phyloP scores from a whole-genome alignment of 1,140 invertebrate species.

The Aphaenogaster rudis region DNA sequence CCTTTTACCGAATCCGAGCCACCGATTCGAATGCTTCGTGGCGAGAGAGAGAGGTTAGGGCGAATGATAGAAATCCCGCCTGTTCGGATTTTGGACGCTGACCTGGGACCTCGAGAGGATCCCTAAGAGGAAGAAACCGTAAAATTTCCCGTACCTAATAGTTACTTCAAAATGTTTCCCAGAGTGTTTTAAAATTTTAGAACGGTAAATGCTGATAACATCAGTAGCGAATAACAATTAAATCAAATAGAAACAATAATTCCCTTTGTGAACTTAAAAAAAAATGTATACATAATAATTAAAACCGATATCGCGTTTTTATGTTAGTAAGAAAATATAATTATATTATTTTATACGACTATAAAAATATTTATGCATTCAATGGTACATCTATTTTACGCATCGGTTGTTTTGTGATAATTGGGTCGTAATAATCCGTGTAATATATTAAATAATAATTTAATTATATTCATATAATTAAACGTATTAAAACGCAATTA shows the following conservation, averaged over 20 bases:
- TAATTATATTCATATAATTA: not conserved
- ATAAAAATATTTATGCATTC: not conserved
- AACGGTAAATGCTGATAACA: not conserved
- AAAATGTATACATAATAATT: not conserved
- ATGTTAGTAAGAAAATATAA: not conserved
- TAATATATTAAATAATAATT: conserved; percentile 35
- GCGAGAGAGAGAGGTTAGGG: conserved; percentile 34
- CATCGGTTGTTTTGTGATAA: conserved; percentile 32
- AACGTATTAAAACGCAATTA: not conserved
- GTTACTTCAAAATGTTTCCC: not conserved
- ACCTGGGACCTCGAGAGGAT: conserved; percentile 36
- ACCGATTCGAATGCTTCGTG: conserved; percentile 34
- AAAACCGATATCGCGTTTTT: not conserved
- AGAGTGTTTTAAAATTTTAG: not conserved
- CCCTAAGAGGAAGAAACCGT: not conserved
- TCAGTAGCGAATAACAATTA: not conserved
- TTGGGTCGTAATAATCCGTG: conserved; percentile 5
- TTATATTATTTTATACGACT: conserved; percentile 13
- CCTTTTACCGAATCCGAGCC: conserved; percentile 58
- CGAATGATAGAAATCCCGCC: conserved; percentile 47
- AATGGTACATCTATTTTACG: conserved; percentile 11
- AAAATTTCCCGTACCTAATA: not conserved
- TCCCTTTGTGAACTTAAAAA: not conserved
- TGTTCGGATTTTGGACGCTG: conserved; percentile 65
- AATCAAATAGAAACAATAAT: not conserved